These are phyloP conservation scores for Tipula unca DNA, from an alignment of 2,888 invertebrate species.

Conservation along the genomic window DNA sequence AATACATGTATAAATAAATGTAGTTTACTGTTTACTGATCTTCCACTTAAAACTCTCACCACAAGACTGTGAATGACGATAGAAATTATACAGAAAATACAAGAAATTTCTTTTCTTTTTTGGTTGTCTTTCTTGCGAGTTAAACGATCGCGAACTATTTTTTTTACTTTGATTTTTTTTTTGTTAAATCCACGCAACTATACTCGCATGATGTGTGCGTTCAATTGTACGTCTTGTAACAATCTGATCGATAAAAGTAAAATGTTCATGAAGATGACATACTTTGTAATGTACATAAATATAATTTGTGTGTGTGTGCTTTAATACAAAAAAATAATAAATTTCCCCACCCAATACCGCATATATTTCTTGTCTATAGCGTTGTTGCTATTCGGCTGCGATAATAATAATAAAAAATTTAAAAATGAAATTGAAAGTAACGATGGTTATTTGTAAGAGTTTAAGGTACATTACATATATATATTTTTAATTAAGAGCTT, in stretches of 20 bases:
- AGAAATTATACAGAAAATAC: not conserved
- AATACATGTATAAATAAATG: too few species aligned
- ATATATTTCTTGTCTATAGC: not conserved
- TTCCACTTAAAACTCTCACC: not conserved
- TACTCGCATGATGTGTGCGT: not conserved
- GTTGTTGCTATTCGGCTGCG: not conserved
- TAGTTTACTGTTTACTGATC: not conserved
- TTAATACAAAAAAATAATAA: not conserved
- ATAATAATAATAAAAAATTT: not conserved
- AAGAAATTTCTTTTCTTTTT: not conserved
- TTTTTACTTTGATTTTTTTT: not conserved
- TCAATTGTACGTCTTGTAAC: not conserved
- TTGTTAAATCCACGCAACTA: not conserved
- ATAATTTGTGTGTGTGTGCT: not conserved
- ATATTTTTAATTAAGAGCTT: not conserved
- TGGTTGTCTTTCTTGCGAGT: not conserved
- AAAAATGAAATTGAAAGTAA: slow-evolving; percentile 3
- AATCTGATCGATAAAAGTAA: not conserved
- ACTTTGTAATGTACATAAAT: not conserved
- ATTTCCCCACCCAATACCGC: not conserved
- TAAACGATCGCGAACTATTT: not conserved
- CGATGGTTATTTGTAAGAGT: not conserved
- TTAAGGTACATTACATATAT: too few species aligned
- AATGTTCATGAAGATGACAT: not conserved
- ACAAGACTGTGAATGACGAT: not conserved